Conservation (phyloP, 2,113 vertebrate species). For the Cochlearius cochlearius region DNA sequence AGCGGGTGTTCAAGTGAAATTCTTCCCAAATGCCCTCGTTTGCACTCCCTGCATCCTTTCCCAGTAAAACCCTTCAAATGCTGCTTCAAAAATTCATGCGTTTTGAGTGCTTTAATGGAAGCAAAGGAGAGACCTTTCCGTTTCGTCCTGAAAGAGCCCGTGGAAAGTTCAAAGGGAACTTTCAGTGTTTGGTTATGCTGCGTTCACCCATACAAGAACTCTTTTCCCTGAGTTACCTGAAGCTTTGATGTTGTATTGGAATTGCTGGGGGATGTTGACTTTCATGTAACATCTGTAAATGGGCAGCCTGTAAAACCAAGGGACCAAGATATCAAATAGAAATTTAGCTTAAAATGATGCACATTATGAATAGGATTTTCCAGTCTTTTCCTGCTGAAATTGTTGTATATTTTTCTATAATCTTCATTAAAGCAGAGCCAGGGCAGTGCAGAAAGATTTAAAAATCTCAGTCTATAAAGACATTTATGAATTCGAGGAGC, state of each 20-base stretch:
- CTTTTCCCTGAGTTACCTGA: neutral
- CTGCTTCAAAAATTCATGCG: neutral
- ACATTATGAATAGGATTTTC: neutral
- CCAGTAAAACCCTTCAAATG: neutral
- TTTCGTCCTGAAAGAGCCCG: neutral
- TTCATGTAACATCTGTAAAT: neutral
- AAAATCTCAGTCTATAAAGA: neutral
- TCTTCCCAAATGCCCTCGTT: neutral
- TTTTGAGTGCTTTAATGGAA: neutral
- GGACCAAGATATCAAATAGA: neutral
- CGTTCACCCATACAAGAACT: neutral
- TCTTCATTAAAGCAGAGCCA: neutral
- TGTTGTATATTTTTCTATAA: neutral
- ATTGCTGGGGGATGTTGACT: neutral
- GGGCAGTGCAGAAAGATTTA: neutral
- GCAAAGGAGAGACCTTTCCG: neutral
- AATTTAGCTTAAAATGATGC: neutral
- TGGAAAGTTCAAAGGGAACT: neutral
- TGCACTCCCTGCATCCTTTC: neutral
- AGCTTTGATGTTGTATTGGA: neutral
- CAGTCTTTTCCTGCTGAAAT: neutral
- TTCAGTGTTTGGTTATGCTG: neutral
- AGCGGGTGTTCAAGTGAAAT: neutral
- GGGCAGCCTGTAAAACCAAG: neutral
- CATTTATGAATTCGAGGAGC: neutral